Conservation (phyloP, 2,113 vertebrate genomes). For the Peromyscus californicus region DNA sequence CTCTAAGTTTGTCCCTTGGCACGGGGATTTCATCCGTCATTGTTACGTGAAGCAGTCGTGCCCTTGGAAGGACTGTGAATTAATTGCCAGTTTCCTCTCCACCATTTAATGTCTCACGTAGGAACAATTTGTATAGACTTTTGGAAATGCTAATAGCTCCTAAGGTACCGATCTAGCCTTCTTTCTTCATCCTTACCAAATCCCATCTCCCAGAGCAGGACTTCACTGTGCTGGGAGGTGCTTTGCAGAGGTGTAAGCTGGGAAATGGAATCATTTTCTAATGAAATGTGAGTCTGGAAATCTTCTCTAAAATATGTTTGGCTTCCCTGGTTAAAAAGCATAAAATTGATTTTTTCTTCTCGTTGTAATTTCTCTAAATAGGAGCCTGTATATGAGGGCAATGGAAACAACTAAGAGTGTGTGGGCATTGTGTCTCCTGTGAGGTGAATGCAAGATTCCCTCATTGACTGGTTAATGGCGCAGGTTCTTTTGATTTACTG, state of each 20-base stretch:
- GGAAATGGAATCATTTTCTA: conserved; percentile 63
- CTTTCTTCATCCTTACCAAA: conserved; percentile 48
- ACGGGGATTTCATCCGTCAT: conserved; percentile 59
- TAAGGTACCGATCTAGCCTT: conserved; percentile 60
- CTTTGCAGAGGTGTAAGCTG: neutral
- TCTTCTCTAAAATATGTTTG: conserved; percentile 13
- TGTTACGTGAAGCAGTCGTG: conserved; percentile 26
- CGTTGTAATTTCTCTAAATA: conserved; percentile 53
- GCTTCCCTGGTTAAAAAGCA: conserved; percentile 50
- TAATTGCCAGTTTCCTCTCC: conserved; percentile 74
- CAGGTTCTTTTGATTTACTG: neutral
- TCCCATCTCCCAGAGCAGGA: neutral
- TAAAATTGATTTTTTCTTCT: neutral
- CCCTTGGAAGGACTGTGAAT: conserved; percentile 65
- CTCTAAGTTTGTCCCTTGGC: neutral
- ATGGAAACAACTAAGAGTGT: neutral
- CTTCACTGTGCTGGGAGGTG: neutral
- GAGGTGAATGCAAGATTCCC: neutral
- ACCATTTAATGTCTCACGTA: conserved; percentile 73
- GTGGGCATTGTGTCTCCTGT: neutral
- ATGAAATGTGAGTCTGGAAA: conserved; percentile 53
- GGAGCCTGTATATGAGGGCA: conserved; percentile 19
- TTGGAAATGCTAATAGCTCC: conserved; percentile 77
- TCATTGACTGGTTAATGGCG: neutral
- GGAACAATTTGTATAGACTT: conserved; percentile 68